phyloP scores from a whole-genome alignment of 2,888 invertebrate genomes.

The Phyllotreta cruciferae region DNA sequence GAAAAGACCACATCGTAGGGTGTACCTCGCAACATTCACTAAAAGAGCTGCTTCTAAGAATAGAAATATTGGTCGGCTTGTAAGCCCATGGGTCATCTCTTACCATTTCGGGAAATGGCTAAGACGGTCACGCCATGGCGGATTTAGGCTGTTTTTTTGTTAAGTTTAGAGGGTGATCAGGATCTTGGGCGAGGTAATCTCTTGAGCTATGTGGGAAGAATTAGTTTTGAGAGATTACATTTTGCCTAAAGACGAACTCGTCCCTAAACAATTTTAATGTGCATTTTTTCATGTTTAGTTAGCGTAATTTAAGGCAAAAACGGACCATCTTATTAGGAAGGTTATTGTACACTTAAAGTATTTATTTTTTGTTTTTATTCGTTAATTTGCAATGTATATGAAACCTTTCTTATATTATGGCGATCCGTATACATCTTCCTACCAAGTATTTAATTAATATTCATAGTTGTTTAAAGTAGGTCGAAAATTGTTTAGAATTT shows the following conservation, averaged over 20 bases:
- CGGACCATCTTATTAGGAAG: conserved; percentile 40
- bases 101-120: conserved; percentile 57
- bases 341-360: conserved; percentile 37
- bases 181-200: not conserved
- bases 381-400: conserved; percentile 28
- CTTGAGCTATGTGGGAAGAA: not conserved
- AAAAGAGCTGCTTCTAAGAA: conserved; percentile 46
- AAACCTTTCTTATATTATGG: conserved; percentile 37
- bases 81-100: conserved; percentile 53
- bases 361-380: conserved; percentile 40
- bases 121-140: conserved; percentile 53
- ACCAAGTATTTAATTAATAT: conserved; percentile 59
- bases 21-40: conserved; percentile 54
- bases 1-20: conserved; percentile 51
- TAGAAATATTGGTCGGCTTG: conserved; percentile 51
- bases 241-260: conserved; percentile 10
- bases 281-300: conserved; percentile 52
- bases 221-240: not conserved
- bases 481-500: conserved; percentile 46
- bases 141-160: conserved; percentile 56
- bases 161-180: conserved; percentile 8
- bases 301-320: conserved; percentile 52
- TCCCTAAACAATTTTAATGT: conserved; percentile 40
- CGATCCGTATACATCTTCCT: conserved; percentile 59
- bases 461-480: conserved; percentile 49